phyloP scores from a whole-genome alignment of 2,888 invertebrate genomes.

The Drosophila colorata region DNA sequence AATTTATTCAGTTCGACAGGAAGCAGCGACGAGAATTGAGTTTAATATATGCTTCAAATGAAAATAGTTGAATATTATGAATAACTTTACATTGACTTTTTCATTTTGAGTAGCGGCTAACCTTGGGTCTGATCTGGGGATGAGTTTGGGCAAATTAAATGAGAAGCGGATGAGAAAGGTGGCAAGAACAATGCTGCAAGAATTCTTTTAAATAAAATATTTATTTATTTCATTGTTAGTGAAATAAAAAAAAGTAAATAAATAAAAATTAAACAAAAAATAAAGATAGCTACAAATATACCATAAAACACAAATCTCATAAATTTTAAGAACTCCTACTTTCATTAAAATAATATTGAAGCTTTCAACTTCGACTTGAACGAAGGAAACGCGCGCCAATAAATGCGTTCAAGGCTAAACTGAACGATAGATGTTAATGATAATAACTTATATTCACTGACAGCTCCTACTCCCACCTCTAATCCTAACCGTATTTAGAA shows the following conservation, averaged over 20 bases:
- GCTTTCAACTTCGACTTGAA: background rate
- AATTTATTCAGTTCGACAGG: slow-evolving; percentile 52
- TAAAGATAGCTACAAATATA: too few relatives aligned
- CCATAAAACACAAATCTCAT: too few relatives aligned
- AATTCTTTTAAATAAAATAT: too few relatives aligned
- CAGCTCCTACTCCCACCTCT: background rate
- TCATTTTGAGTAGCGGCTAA: slow-evolving; percentile 4
- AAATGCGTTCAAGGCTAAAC: background rate
- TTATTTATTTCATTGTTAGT: too few relatives aligned
- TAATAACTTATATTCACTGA: slow-evolving; percentile 15
- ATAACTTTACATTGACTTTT: slow-evolving; percentile 34
- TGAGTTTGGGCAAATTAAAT: slow-evolving; percentile 1
- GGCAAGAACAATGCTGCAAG: background rate
- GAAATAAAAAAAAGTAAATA: too few relatives aligned
- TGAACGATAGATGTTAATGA: background rate
- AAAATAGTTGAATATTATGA: slow-evolving; percentile 46
- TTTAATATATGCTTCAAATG: slow-evolving; percentile 56
- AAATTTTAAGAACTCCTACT: too few relatives aligned
- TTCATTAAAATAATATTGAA: too few relatives aligned
- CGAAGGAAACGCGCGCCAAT: too few relatives aligned
- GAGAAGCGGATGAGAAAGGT: slow-evolving; percentile 1
- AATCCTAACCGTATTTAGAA: background rate
- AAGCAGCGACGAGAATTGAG: slow-evolving; percentile 44
- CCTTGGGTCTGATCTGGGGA: slow-evolving; percentile 29
- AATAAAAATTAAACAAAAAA: too few relatives aligned